phyloP scores from a whole-genome alignment of 1,140 invertebrate genomes.

The Aphelenchoides fujianensis region DNA sequence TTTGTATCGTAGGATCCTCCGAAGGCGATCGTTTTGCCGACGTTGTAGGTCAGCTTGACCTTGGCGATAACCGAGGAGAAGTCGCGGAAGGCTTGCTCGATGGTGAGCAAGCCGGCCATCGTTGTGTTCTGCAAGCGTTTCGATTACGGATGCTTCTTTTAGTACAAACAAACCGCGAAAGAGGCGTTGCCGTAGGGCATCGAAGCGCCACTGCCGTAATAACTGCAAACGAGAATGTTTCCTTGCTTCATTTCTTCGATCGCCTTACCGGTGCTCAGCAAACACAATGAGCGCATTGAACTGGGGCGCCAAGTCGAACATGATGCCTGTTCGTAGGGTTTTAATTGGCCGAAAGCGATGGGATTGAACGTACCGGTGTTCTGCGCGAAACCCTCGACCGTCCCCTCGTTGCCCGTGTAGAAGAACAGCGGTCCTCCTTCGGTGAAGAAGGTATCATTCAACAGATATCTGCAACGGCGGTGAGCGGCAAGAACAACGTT shows the following conservation, averaged over 20 bases:
- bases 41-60: constrained; percentile 85
- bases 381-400: constrained; percentile 80
- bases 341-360: too few species aligned
- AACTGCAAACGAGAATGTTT: constrained; percentile 68
- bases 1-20: too few species aligned
- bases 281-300: constrained; percentile 82
- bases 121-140: constrained; percentile 43
- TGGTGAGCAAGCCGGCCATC: constrained; percentile 55
- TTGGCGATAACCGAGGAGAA: constrained; percentile 62
- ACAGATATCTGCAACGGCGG: background rate
- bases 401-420: constrained; percentile 81
- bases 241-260: background rate
- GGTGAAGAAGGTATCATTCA: background rate
- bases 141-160: background rate
- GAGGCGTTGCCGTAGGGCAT: constrained; percentile 71
- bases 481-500: too few species aligned
- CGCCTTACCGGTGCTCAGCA: constrained; percentile 79
- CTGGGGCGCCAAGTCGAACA: constrained; percentile 78
- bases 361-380: constrained; percentile 72
- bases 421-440: constrained; percentile 65
- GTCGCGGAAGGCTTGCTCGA: constrained; percentile 18
- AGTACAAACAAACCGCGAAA: constrained; percentile 20
- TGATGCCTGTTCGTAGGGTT: constrained; percentile 72
- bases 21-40: constrained; percentile 76
- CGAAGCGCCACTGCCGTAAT: constrained; percentile 30